phyloP scores from a whole-genome alignment of 2,113 vertebrate species.

The Macrotus californicus region DNA sequence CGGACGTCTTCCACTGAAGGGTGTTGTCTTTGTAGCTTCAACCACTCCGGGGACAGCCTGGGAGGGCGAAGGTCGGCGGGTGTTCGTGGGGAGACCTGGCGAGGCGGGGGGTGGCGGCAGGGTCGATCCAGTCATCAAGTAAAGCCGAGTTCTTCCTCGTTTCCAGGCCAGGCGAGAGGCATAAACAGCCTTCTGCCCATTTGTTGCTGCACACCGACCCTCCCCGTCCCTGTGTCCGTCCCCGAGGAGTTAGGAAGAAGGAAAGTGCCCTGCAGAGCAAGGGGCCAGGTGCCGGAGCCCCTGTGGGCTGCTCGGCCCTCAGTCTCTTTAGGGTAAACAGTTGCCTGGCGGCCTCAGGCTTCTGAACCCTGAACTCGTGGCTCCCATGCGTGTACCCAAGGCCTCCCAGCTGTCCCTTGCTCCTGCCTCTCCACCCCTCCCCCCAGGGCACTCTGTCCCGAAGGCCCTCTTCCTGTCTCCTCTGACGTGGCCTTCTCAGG shows the following conservation, averaged over 20 bases:
- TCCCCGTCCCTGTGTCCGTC: too few relatives aligned
- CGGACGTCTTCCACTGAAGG: rapidly evolving
- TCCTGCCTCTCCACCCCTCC: background rate
- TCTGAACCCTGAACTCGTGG: too few relatives aligned
- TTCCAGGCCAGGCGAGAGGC: background rate
- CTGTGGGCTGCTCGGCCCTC: background rate
- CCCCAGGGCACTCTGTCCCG: rapidly evolving
- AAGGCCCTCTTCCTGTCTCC: background rate
- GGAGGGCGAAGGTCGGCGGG: rapidly evolving
- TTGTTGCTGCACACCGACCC: too few relatives aligned
- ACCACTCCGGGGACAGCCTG: too few relatives aligned
- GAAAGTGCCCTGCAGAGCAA: rapidly evolving
- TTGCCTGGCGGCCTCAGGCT: background rate
- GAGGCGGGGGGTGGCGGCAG: rapidly evolving
- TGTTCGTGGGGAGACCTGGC: background rate
- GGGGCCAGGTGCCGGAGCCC: rapidly evolving
- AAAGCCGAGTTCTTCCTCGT: background rate
- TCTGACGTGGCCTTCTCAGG: background rate
- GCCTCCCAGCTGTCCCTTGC: background rate
- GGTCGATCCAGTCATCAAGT: rapidly evolving
- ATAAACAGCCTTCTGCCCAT: rapidly evolving
- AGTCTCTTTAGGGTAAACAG: too few relatives aligned
- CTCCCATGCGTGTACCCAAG: rapidly evolving
- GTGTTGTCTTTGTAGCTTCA: too few relatives aligned
- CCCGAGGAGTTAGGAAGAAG: background rate